Evolutionary conservation across 2,888 invertebrate genomes (phyloP).

Genomic region (Pyrochroa serraticornis): DNA sequence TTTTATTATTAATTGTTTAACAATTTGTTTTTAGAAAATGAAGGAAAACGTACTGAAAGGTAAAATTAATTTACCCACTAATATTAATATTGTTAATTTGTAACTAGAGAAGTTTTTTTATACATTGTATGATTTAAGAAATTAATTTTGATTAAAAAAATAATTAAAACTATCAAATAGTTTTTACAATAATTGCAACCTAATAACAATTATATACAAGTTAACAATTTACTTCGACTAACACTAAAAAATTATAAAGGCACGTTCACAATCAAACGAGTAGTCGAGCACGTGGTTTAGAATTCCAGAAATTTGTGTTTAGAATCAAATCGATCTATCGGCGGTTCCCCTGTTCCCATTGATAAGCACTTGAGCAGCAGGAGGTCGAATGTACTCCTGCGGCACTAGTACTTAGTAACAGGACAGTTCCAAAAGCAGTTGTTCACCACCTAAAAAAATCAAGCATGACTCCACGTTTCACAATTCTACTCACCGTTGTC

Average conservation of each 20-base stretch:
- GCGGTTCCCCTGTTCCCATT: conserved; percentile 60
- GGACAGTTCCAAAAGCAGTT: conserved; percentile 59
- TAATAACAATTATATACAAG: too few species aligned
- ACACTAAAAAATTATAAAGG: too few species aligned
- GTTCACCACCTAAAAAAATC: background rate
- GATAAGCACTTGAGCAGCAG: conserved; percentile 94
- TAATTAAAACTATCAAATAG: too few species aligned
- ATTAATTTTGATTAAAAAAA: too few species aligned
- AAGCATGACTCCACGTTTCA: background rate
- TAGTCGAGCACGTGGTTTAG: too few species aligned
- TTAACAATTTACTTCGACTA: too few species aligned
- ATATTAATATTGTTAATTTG: conserved; percentile 65
- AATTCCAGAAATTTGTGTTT: background rate
- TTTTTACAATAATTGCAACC: too few species aligned
- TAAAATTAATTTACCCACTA: conserved; percentile 69
- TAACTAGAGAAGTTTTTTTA: background rate
- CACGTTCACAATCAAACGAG: too few species aligned
- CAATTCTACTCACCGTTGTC: too few species aligned
- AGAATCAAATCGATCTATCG: conserved; percentile 4
- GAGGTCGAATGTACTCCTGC: conserved; percentile 83
- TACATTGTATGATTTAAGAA: too few species aligned
- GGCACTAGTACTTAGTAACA: conserved; percentile 94
- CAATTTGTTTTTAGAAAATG: conserved; percentile 64
- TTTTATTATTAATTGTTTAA: conserved; percentile 8
- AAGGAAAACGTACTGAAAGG: conserved; percentile 71